phyloP scores from a whole-genome alignment of 1,140 invertebrate genomes.

The Diorhabda elongata region DNA sequence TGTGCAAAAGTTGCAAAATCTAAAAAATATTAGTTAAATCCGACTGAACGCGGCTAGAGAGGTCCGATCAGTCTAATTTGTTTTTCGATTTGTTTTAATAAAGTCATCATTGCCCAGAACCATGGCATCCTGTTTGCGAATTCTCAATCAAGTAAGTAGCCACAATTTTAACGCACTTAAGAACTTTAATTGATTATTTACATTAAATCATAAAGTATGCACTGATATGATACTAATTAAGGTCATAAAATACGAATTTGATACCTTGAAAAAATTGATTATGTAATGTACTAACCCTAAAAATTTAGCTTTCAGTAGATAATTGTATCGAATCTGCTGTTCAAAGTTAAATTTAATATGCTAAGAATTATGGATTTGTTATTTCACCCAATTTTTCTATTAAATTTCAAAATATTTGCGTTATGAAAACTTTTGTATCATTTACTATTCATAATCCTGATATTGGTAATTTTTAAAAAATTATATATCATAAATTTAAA shows the following conservation, averaged over 20 bases:
- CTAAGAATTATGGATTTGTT: no score
- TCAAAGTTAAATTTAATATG: no score
- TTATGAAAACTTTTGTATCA: no score
- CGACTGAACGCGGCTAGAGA: neutral
- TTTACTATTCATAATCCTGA: no score
- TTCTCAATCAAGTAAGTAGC: conserved; percentile 65
- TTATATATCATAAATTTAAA: no score
- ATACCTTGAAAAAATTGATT: neutral
- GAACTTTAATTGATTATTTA: no score
- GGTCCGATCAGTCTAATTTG: neutral
- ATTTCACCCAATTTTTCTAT: no score
- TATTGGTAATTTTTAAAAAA: no score
- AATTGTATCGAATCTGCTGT: no score
- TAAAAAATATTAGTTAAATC: neutral
- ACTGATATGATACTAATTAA: neutral
- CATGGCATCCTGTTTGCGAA: conserved; percentile 70
- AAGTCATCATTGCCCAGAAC: conserved; percentile 38
- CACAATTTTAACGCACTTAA: neutral
- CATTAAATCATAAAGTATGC: no score
- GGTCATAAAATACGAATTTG: neutral
- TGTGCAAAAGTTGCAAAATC: neutral
- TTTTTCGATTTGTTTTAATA: neutral
- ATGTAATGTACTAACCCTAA: neutral
- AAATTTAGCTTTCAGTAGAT: no score
- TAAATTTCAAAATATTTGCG: no score